phyloP scores from a whole-genome alignment of 2,797 vertebrate species.

The Okamejei kenojei region DNA sequence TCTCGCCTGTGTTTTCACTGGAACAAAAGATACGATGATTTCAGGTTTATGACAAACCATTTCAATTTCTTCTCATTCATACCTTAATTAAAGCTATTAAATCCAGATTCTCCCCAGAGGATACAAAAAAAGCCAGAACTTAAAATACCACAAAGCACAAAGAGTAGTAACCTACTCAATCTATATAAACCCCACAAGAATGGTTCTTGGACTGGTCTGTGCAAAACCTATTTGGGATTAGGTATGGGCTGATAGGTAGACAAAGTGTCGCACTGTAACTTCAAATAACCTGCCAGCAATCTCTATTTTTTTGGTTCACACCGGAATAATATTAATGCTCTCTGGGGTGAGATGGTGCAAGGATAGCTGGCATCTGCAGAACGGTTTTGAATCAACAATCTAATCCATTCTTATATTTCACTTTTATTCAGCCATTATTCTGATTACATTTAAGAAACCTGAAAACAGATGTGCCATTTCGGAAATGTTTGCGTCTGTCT shows the following conservation, averaged over 20 bases:
- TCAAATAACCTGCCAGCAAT: conserved; percentile 5
- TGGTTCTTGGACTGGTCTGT: neutral
- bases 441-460: neutral
- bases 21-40: neutral
- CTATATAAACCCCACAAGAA: neutral
- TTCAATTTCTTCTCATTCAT: neutral
- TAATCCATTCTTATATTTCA: neutral
- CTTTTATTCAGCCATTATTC: neutral
- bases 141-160: no score
- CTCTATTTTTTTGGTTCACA: neutral
- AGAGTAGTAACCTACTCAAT: neutral
- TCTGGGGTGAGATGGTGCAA: neutral
- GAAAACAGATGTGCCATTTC: neutral
- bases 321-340: neutral
- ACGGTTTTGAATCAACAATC: neutral
- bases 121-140: neutral
- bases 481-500: neutral
- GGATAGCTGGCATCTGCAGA: neutral
- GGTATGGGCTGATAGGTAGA: neutral
- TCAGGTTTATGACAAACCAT: neutral
- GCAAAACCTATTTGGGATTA: neutral
- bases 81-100: neutral
- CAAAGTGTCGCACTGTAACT: neutral
- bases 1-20: conserved; percentile 85
- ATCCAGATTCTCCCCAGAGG: neutral